Conservation (phyloP, 2,797 vertebrate species). For the Botia kubotai region DNA sequence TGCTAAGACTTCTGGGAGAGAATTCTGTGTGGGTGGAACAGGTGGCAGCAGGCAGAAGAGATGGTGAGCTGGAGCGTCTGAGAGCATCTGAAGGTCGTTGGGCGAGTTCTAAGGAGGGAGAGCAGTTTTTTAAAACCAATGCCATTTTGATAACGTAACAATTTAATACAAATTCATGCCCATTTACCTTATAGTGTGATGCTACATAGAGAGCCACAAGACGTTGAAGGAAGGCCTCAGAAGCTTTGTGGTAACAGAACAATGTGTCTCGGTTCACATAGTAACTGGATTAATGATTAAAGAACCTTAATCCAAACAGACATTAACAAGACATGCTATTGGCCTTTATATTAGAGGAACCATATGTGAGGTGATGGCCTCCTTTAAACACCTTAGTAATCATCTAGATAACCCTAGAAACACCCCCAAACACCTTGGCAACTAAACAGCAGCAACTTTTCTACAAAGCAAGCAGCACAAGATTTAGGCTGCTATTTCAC, state of each 20-base stretch:
- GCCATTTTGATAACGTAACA: background rate
- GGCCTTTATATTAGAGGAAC: too few relatives aligned
- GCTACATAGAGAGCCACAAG: conserved; percentile 97
- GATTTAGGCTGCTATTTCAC: background rate
- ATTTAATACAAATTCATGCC: background rate
- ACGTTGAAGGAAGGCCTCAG: conserved; percentile 93
- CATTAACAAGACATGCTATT: background rate
- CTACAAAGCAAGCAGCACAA: too few relatives aligned
- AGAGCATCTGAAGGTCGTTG: conserved; percentile 97
- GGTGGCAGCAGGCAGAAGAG: conserved; percentile 96
- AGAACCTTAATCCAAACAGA: conserved; percentile 52
- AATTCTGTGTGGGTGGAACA: conserved; percentile 93
- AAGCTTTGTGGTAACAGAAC: conserved; percentile 97
- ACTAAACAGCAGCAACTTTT: too few relatives aligned
- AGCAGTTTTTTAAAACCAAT: background rate
- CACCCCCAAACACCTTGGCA: too few relatives aligned
- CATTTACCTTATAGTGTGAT: conserved; percentile 94
- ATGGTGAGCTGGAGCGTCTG: conserved; percentile 96
- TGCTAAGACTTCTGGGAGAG: conserved; percentile 93
- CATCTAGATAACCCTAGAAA: too few relatives aligned
- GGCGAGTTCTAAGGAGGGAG: conserved; percentile 87
- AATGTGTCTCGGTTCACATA: conserved; percentile 97
- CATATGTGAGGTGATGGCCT: too few relatives aligned
- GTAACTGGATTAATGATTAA: conserved; percentile 83
- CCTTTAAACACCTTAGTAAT: too few relatives aligned